Conservation (phyloP, 2,888 invertebrate species). For the Alviniconcha strummeri region DNA sequence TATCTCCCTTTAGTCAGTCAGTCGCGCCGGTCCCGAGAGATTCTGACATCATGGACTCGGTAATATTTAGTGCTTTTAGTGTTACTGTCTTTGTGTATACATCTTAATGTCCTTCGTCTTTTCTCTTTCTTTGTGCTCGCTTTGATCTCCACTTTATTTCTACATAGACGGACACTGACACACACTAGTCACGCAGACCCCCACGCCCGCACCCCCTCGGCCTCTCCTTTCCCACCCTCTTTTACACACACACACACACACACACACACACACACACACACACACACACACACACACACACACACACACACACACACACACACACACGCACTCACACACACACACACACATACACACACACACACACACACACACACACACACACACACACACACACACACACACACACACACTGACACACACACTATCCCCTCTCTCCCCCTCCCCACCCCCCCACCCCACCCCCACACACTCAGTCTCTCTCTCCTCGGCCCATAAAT, state of each 20-base stretch:
- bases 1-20: no score
- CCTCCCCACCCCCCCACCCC: not conserved
- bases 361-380: not conserved
- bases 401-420: not conserved
- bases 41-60: no score
- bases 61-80: no score
- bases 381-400: not conserved
- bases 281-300: constrained; percentile 1
- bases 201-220: not conserved
- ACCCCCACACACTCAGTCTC: no score
- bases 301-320: not conserved
- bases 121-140: no score
- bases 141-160: not conserved
- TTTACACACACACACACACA: not conserved
- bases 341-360: not conserved
- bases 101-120: no score
- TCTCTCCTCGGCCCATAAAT: no score
- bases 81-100: no score
- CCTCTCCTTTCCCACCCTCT: not conserved
- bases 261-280: not conserved
- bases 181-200: not conserved
- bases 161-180: not conserved
- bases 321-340: not conserved
- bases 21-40: no score
- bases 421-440: no score